These are phyloP conservation scores for Eurystomus glaucurus DNA, from an alignment of 2,797 vertebrate genomes.

Conservation along the genomic window DNA sequence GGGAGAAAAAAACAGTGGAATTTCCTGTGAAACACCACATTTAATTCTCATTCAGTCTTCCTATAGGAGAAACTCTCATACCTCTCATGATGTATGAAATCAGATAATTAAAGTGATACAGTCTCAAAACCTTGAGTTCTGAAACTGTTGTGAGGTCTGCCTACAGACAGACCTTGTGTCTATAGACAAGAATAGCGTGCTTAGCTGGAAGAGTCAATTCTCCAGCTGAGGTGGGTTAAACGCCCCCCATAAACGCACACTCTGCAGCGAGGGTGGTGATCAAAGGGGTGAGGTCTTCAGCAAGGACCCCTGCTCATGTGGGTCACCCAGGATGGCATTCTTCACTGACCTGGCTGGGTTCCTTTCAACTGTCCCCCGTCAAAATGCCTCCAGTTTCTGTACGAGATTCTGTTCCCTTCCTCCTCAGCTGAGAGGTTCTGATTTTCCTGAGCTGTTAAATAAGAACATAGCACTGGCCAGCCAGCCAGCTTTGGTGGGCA, in stretches of 20 bases:
- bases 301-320: rapidly evolving
- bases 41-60: not conserved
- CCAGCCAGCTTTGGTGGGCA: not conserved
- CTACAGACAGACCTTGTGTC: not conserved
- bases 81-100: not conserved
- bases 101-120: not conserved
- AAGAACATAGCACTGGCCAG: not conserved
- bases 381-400: not conserved
- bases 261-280: not conserved
- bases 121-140: not conserved
- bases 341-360: not conserved
- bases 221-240: not conserved
- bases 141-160: not conserved
- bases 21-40: not conserved
- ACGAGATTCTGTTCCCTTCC: not conserved
- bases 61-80: not conserved
- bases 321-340: not conserved
- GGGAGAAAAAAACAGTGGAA: not conserved
- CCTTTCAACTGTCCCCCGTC: not conserved
- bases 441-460: not conserved
- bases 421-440: not conserved
- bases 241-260: not conserved
- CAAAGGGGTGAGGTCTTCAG: not conserved
- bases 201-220: not conserved
- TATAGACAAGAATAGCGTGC: not conserved